phyloP scores from a whole-genome alignment of 2,888 invertebrate genomes.

The Cosmopolites sordidus region DNA sequence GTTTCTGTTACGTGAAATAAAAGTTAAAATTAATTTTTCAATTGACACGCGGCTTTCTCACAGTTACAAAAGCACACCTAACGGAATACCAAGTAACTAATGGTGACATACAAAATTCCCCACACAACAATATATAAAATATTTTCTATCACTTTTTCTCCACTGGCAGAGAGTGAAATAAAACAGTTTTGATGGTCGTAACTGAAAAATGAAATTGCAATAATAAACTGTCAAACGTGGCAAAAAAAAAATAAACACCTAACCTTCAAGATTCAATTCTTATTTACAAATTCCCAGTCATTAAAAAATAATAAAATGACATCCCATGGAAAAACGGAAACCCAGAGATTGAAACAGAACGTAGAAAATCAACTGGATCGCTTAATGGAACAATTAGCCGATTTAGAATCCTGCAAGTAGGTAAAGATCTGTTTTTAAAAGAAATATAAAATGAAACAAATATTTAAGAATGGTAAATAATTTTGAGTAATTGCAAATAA shows the following conservation, averaged over 20 bases:
- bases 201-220: conserved; percentile 9
- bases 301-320: conserved; percentile 21
- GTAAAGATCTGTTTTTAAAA: too few relatives aligned
- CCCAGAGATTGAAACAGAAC: conserved; percentile 59
- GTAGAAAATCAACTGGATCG: conserved; percentile 65
- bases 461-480: not conserved
- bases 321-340: conserved; percentile 58
- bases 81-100: conserved; percentile 40
- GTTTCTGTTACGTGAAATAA: conserved; percentile 43
- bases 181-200: not conserved
- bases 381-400: conserved; percentile 63
- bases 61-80: conserved; percentile 46
- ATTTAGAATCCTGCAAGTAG: conserved; percentile 67
- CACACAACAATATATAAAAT: not conserved
- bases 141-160: conserved; percentile 10
- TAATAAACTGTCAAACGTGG: conserved; percentile 29
- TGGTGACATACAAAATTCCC: conserved; percentile 12
- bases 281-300: not conserved
- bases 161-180: not conserved
- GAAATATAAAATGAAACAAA: too few relatives aligned
- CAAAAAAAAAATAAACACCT: conserved; percentile 31
- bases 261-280: conserved; percentile 26
- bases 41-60: conserved; percentile 53
- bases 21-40: conserved; percentile 45
- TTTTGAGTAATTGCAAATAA: not conserved